These are phyloP conservation scores for Dromius quadrimaculatus DNA, from an alignment of 2,888 invertebrate species.

Conservation along the genomic window DNA sequence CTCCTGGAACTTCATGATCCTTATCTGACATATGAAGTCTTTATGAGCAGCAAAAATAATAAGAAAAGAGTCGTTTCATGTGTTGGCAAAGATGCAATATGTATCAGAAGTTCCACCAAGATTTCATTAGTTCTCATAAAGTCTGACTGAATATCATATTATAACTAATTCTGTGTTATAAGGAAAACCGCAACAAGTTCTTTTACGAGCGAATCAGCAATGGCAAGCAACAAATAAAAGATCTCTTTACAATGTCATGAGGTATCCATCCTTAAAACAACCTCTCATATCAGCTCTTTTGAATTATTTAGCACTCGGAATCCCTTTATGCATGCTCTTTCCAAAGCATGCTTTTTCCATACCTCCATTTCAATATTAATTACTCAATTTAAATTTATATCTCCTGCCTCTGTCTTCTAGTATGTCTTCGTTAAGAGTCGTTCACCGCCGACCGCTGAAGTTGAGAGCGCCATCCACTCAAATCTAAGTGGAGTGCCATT, in stretches of 20 bases:
- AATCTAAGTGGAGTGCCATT: conserved; percentile 9
- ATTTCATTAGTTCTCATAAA: not conserved
- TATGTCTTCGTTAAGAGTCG: conserved; percentile 37
- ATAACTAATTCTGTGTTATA: conserved; percentile 23
- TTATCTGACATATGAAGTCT: too few species aligned
- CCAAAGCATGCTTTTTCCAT: conserved; percentile 21
- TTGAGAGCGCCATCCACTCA: conserved; percentile 19
- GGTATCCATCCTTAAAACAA: conserved; percentile 1
- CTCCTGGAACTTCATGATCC: too few species aligned
- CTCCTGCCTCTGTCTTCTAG: conserved; percentile 19
- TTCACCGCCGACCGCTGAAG: conserved; percentile 21
- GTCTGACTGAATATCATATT: conserved; percentile 2
- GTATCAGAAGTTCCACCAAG: not conserved
- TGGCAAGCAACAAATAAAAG: conserved; percentile 31
- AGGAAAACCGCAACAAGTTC: conserved; percentile 43
- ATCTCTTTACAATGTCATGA: conserved; percentile 35
- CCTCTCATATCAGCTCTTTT: conserved; percentile 27
- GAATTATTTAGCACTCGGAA: conserved; percentile 36
- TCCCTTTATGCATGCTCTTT: conserved; percentile 44
- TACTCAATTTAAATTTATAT: conserved; percentile 49
- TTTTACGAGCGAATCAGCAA: conserved; percentile 36
- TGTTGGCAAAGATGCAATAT: not conserved
- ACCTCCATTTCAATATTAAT: conserved; percentile 40
- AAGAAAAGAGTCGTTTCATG: too few species aligned
- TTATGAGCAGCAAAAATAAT: too few species aligned